phyloP scores from a whole-genome alignment of 2,797 vertebrate genomes.

The Cygnus olor region DNA sequence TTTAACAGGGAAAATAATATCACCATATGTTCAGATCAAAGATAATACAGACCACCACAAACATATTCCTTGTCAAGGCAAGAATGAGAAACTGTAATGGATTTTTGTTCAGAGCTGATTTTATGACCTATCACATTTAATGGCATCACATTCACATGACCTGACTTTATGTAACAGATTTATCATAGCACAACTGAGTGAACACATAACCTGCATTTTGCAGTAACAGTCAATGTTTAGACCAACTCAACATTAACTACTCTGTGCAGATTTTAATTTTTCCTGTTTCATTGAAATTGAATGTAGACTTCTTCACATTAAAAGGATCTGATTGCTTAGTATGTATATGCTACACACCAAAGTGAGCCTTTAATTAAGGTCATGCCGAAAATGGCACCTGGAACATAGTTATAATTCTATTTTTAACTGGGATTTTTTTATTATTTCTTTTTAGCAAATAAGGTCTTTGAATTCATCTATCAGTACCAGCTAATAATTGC shows the following conservation, averaged over 20 bases:
- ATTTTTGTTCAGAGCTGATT: conserved; percentile 34
- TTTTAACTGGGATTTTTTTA: neutral
- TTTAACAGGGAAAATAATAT: neutral
- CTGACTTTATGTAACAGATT: conserved; percentile 30
- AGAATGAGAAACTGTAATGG: conserved; percentile 5
- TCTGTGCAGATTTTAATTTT: neutral
- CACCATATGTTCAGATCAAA: neutral
- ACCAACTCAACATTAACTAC: neutral
- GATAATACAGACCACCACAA: neutral
- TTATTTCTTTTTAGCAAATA: neutral
- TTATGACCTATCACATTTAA: conserved; percentile 45
- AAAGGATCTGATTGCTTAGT: neutral
- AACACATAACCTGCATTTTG: neutral
- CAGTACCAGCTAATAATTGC: neutral
- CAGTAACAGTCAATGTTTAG: neutral
- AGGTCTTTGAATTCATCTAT: conserved; percentile 15
- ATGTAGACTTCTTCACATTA: neutral
- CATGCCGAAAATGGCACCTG: neutral
- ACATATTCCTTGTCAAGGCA: neutral
- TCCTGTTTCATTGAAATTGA: neutral
- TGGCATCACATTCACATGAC: conserved; percentile 19
- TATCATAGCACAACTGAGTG: conserved; percentile 2
- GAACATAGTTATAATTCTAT: neutral
- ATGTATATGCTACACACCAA: neutral
- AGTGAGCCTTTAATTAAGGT: neutral